Conservation (phyloP, 2,888 invertebrate species). For the Agrotis clavis region DNA sequence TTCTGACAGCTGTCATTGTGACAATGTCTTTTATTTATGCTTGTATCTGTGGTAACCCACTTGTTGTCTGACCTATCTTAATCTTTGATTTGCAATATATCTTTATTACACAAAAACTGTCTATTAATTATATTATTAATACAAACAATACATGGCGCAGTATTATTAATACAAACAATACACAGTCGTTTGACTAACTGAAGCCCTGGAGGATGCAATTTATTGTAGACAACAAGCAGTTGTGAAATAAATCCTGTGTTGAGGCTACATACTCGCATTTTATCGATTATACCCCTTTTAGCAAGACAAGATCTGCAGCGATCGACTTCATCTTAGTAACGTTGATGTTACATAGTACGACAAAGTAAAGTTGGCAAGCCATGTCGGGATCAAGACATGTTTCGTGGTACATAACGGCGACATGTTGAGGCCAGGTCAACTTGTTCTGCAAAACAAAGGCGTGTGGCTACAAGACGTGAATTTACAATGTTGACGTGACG, state of each 20-base stretch:
- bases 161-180: too few species aligned
- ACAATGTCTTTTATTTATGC: too few species aligned
- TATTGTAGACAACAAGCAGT: not conserved
- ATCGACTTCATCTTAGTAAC: not conserved
- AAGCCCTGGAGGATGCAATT: not conserved
- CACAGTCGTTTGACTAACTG: not conserved
- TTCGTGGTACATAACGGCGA: slow-evolving; percentile 27
- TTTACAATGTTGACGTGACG: slow-evolving; percentile 10
- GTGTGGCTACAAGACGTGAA: not conserved
- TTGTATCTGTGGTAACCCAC: too few species aligned
- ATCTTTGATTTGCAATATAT: too few species aligned
- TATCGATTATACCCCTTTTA: not conserved
- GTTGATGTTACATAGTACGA: not conserved
- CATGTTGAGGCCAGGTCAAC: slow-evolving; percentile 31
- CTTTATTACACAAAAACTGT: too few species aligned
- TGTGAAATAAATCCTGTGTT: not conserved
- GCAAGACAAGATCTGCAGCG: not conserved
- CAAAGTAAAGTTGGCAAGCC: slow-evolving; percentile 34
- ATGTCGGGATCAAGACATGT: slow-evolving; percentile 21
- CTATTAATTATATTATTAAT: too few species aligned
- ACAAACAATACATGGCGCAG: too few species aligned
- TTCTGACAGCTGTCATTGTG: too few species aligned
- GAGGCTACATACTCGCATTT: not conserved
- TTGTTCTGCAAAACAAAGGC: slow-evolving; percentile 18
- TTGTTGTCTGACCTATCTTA: too few species aligned